Conservation (phyloP, 2,113 vertebrate genomes). For the Benitochromis conjunctus region DNA sequence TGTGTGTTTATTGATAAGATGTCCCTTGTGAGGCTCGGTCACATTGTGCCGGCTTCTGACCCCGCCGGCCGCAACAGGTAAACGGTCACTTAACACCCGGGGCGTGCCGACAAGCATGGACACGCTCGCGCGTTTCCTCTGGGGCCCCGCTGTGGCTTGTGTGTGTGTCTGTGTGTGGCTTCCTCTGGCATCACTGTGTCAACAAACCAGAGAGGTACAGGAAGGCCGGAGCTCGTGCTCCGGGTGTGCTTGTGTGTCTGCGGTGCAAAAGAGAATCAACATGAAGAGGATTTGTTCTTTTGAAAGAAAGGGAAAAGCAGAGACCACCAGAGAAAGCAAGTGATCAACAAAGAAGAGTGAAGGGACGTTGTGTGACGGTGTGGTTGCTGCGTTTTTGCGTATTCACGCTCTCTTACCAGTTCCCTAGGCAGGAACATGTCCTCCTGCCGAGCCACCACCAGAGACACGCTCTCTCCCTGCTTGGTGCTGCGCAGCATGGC, state of each 20-base stretch:
- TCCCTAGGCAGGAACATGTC: conserved; percentile 89
- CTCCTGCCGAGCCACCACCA: conserved; percentile 87
- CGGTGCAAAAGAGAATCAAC: not conserved
- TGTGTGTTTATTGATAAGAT: conserved; percentile 25
- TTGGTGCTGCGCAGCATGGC: conserved; percentile 92
- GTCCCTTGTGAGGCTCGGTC: not conserved
- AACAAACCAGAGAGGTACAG: conserved; percentile 49
- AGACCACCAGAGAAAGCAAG: not conserved
- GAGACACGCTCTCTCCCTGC: conserved; percentile 84
- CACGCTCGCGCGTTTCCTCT: conserved; percentile 30
- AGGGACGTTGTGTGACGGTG: not conserved
- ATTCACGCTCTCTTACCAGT: conserved; percentile 74
- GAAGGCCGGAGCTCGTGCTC: conserved; percentile 34
- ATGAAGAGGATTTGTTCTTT: not conserved
- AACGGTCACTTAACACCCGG: conserved; percentile 12
- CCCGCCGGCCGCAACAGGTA: conserved; percentile 14
- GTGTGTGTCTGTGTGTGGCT: conserved; percentile 13
- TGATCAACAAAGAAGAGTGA: not conserved
- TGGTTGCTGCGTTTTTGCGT: not conserved
- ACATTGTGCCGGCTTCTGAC: conserved; percentile 10
- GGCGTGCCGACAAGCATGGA: not conserved
- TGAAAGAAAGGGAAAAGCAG: not conserved
- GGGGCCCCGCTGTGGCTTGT: not conserved
- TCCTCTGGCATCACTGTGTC: conserved; percentile 59
- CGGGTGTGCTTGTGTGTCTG: not conserved